Percentiles rank a stretch among this genome's conserved stretches.
These are phyloP conservation scores for Agrotis exclamationis DNA, from an alignment of 2,888 invertebrate genomes.

Conservation along the genomic window DNA sequence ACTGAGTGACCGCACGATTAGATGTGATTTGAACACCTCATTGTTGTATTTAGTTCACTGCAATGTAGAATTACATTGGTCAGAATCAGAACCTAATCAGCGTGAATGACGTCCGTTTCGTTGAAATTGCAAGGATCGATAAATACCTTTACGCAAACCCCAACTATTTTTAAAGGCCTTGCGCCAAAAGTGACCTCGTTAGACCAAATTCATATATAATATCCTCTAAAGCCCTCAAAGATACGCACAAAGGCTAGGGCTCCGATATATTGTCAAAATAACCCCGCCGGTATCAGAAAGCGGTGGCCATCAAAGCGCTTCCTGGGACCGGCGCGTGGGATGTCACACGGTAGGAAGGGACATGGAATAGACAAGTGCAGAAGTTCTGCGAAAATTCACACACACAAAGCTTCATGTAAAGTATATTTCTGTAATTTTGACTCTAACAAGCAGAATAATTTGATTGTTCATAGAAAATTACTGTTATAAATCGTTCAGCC, in stretches of 20 bases:
- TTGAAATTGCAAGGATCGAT: no score
- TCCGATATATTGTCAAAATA: constrained; percentile 39
- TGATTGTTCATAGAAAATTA: no score
- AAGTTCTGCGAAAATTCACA: background rate
- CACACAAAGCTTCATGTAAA: background rate
- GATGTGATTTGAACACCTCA: no score
- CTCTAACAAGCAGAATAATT: no score
- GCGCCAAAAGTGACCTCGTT: constrained; percentile 18
- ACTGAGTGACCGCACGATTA: no score
- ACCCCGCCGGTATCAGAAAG: constrained; percentile 12
- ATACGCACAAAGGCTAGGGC: background rate
- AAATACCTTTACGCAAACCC: no score
- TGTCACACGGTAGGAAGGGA: constrained; percentile 12
- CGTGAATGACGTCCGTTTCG: no score
- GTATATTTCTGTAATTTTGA: no score
- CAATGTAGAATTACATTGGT: no score
- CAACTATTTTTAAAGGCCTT: background rate
- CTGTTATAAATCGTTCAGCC: no score
- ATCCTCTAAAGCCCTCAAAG: constrained; percentile 3
- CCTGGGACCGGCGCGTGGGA: constrained; percentile 35
- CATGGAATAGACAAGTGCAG: background rate
- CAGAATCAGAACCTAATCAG: no score
- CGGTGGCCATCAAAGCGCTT: constrained; percentile 36
- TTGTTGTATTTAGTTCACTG: no score
- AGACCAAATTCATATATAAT: constrained; percentile 8